These are phyloP conservation scores for Thryonomys swinderianus DNA, from an alignment of 2,113 vertebrate species.

Conservation along the genomic window DNA sequence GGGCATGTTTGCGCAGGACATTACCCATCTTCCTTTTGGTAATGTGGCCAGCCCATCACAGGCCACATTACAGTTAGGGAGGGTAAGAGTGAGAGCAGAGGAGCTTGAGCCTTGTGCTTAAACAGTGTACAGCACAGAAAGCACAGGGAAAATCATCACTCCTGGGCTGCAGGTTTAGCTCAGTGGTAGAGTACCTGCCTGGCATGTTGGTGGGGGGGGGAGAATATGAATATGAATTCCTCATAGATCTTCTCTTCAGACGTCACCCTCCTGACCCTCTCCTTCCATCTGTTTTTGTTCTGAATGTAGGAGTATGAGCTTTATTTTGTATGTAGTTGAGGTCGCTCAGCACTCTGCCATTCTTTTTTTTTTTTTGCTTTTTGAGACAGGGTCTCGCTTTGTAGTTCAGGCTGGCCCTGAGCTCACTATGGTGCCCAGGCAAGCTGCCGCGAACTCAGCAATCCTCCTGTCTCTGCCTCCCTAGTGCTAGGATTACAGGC, in stretches of 20 bases:
- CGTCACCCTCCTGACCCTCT: not conserved
- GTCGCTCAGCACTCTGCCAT: not conserved
- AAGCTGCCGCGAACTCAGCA: too few species aligned
- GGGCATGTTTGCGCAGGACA: not conserved
- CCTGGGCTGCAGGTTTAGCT: too few species aligned
- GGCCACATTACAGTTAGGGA: not conserved
- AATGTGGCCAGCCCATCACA: not conserved
- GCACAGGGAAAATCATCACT: not conserved
- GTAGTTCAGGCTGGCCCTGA: too few species aligned
- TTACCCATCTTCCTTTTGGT: not conserved
- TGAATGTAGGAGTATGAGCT: not conserved
- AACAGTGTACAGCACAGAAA: not conserved
- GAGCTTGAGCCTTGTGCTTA: not conserved
- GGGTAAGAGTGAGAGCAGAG: not conserved
- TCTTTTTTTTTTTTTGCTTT: too few species aligned
- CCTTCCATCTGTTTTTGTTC: not conserved
- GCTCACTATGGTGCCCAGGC: too few species aligned
- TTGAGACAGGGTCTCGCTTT: too few species aligned
- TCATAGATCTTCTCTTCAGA: not conserved
- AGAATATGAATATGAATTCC: not conserved
- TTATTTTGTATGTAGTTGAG: not conserved
- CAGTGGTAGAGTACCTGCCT: not conserved
- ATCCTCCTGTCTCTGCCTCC: too few species aligned
- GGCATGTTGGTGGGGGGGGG: not conserved
- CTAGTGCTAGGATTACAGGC: too few species aligned